Conservation (phyloP, 2,113 vertebrate species). For the Paraplagusia blochii region DNA sequence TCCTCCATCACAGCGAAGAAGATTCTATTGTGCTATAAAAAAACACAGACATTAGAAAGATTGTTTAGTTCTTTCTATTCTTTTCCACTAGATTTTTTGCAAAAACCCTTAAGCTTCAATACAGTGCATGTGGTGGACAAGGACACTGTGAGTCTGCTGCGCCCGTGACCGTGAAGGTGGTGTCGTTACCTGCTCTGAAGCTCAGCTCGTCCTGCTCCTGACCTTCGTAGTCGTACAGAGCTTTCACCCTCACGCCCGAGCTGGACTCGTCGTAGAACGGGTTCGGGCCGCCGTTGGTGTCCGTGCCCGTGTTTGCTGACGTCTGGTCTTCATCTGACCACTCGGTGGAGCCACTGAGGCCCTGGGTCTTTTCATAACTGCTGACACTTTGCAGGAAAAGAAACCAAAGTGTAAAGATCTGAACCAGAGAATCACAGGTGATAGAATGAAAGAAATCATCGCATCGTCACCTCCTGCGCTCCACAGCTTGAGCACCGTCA, state of each 20-base stretch:
- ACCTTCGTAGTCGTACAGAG: conserved; percentile 92
- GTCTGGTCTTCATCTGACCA: conserved; percentile 92
- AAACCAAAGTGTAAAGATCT: too few species aligned
- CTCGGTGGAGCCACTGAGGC: conserved; percentile 77
- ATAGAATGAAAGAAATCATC: background rate
- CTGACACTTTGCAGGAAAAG: conserved; percentile 75
- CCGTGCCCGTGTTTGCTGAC: conserved; percentile 77
- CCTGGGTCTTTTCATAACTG: conserved; percentile 89
- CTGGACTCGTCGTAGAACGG: conserved; percentile 86
- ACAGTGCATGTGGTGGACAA: background rate
- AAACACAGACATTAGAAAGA: too few species aligned
- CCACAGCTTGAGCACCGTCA: conserved; percentile 74
- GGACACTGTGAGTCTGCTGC: background rate
- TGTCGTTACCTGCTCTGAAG: conserved; percentile 85
- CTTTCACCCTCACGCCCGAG: conserved; percentile 85
- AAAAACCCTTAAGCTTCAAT: too few species aligned
- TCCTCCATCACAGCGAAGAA: too few species aligned
- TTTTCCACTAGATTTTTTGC: too few species aligned
- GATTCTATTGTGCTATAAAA: too few species aligned
- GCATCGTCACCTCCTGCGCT: conserved; percentile 81
- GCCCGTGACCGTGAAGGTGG: background rate
- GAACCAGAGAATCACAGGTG: too few species aligned
- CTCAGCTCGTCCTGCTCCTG: conserved; percentile 96
- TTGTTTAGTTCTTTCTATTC: too few species aligned
- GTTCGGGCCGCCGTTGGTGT: conserved; percentile 87